Evolutionary conservation across 2,888 invertebrate species (phyloP).

Genomic region (Sesamia inferens): DNA sequence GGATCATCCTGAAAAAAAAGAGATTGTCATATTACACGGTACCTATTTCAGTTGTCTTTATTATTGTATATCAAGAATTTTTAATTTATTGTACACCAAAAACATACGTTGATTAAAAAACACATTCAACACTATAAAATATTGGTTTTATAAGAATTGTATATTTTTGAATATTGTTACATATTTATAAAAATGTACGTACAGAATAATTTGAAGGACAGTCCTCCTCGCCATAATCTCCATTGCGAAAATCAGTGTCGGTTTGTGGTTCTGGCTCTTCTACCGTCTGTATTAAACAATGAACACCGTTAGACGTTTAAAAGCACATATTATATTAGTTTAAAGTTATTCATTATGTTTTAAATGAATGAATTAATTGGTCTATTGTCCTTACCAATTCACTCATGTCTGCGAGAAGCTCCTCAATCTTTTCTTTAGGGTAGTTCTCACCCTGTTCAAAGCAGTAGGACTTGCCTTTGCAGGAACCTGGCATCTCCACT

Average conservation of each 20-base stretch:
- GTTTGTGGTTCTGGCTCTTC: neutral
- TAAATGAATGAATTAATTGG: neutral
- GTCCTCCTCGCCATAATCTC: conserved; percentile 20
- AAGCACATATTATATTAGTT: too few relatives aligned
- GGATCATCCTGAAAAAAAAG: conserved; percentile 33
- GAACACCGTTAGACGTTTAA: neutral
- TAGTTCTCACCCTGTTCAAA: conserved; percentile 18
- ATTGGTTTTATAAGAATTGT: neutral
- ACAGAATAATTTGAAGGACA: conserved; percentile 27
- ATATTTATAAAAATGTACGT: conserved; percentile 10
- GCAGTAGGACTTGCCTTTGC: conserved; percentile 12
- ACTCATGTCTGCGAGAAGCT: conserved; percentile 4
- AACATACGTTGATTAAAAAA: too few relatives aligned
- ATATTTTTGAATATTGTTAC: neutral
- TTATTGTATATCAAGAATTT: too few relatives aligned
- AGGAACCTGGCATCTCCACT: conserved; percentile 19
- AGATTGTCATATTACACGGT: neutral
- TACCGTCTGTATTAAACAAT: conserved; percentile 21
- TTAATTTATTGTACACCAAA: too few relatives aligned
- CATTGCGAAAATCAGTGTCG: neutral
- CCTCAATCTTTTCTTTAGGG: neutral
- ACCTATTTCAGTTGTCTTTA: neutral
- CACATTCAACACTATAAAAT: too few relatives aligned
- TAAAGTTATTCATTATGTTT: neutral
- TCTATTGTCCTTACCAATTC: conserved; percentile 26